These are phyloP conservation scores for Corythornis madagascariensis DNA, from an alignment of 2,113 vertebrate species.

Conservation along the genomic window DNA sequence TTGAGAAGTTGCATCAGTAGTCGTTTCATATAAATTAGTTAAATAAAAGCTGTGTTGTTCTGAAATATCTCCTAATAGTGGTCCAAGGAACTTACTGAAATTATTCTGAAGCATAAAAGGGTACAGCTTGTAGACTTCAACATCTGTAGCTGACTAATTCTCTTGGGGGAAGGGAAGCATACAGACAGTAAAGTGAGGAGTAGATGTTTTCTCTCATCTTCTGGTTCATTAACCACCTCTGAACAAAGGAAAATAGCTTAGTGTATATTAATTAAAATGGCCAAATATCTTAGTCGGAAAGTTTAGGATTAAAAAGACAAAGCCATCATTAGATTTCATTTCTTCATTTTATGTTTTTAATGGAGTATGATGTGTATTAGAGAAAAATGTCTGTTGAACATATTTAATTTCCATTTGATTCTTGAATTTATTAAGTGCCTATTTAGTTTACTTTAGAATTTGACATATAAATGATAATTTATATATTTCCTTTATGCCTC, in stretches of 20 bases:
- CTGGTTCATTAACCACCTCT: neutral
- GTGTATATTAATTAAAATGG: neutral
- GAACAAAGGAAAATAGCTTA: neutral
- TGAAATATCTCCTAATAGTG: neutral
- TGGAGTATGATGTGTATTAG: neutral
- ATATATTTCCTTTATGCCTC: neutral
- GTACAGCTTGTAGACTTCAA: neutral
- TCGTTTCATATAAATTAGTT: neutral
- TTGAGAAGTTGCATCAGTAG: neutral
- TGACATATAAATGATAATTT: slow-evolving; percentile 34
- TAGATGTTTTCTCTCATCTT: neutral
- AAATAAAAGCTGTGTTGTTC: neutral
- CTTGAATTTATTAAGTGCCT: neutral
- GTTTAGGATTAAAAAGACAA: neutral
- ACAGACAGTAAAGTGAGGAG: neutral
- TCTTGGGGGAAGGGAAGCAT: neutral
- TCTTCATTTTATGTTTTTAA: slow-evolving; percentile 8
- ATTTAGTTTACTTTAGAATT: slow-evolving; percentile 21
- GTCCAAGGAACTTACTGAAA: neutral
- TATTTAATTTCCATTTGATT: neutral
- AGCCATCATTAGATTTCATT: neutral
- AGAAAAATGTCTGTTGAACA: neutral
- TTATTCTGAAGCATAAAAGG: neutral
- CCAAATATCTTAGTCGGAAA: neutral
- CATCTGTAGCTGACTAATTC: neutral